Evolutionary conservation across 1,140 invertebrate species (phyloP), one percentile per base, ranked within the genome.

Genomic region (Pogonomyrmex californicus): DNA sequence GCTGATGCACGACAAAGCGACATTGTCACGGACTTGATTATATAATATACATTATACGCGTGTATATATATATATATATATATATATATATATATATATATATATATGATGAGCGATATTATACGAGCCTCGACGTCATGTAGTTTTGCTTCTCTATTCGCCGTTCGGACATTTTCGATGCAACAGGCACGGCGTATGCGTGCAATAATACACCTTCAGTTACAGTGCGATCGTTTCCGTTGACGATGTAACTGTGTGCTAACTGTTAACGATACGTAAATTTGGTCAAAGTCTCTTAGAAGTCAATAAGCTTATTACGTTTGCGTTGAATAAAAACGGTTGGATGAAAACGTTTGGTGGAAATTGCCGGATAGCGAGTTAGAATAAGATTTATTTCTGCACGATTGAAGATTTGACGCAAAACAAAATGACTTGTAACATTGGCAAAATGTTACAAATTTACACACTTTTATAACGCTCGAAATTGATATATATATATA

Each of bases 171-270:
- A 85, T 51, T 71, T 76, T 68, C 51, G 73, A 86, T 71, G 86
- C 73, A 87, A 87, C 86, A 87, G 86, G 81, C 86, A 51, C 38
- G 10, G 51, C 36, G 10, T 65, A 77, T 4, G 47, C 58, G 36
- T 60, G 81, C 63, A 78, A 78, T 75, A 86, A 87, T 87, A 60
- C 70, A 38, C 23, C 65, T 87, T 86, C 47, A n/a, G 54, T 86
- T 86, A 78, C 62, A 60, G 33, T 30, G 14, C 66, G 41, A 0
- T 41, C 49, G 56, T 51, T 87, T 83, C 58, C 38, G 44, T 41
- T 73, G 54, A 75, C 78, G 33, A 47, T 51, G 14, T 54, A 71
- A 49, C 23, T 44, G 51, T 41, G n/a, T n/a, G n/a, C n/a, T 36
- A 33, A 65, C 6, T 10, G 44, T 78, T n/a, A 38, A 78, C 33